Conservation (phyloP, 1,140 invertebrate genomes). For the Drosophila carrolli region DNA sequence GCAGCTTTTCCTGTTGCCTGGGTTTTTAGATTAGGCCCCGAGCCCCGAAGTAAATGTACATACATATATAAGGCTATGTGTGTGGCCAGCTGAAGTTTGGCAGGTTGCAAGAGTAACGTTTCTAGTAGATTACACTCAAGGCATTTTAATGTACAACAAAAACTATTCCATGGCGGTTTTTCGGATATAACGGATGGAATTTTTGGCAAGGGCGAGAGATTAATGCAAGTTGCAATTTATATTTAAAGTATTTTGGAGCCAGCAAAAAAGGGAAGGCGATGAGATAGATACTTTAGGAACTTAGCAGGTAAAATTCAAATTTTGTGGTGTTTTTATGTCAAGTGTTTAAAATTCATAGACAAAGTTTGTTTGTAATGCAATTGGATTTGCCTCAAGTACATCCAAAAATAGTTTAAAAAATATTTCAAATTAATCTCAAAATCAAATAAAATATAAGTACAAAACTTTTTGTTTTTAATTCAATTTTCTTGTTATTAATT, state of each 20-base stretch:
- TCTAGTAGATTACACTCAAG: constrained; percentile 52
- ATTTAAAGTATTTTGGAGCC: constrained; percentile 17
- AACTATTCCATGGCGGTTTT: constrained; percentile 48
- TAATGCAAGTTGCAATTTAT: constrained; percentile 33
- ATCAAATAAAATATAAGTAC: too few relatives aligned
- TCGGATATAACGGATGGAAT: constrained; percentile 10
- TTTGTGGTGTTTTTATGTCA: too few relatives aligned
- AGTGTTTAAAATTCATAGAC: too few relatives aligned
- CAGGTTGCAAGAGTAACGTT: constrained; percentile 43
- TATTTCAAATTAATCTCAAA: too few relatives aligned
- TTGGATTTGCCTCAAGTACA: too few relatives aligned
- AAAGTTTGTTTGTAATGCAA: too few relatives aligned
- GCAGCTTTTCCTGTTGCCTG: constrained; percentile 16
- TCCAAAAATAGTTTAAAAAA: too few relatives aligned
- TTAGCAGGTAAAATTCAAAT: neutral
- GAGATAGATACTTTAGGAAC: neutral
- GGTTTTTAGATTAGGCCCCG: constrained; percentile 47
- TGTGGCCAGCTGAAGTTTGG: constrained; percentile 45
- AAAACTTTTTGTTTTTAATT: too few relatives aligned
- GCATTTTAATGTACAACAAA: constrained; percentile 52
- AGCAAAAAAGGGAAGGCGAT: constrained; percentile 2
- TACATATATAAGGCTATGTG: constrained; percentile 8
- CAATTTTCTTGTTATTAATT: neutral
- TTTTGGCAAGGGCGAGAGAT: constrained; percentile 14
- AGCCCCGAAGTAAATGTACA: constrained; percentile 9